These are phyloP conservation scores for Chionoecetes opilio DNA, from an alignment of 1,140 invertebrate species.

Conservation along the genomic window DNA sequence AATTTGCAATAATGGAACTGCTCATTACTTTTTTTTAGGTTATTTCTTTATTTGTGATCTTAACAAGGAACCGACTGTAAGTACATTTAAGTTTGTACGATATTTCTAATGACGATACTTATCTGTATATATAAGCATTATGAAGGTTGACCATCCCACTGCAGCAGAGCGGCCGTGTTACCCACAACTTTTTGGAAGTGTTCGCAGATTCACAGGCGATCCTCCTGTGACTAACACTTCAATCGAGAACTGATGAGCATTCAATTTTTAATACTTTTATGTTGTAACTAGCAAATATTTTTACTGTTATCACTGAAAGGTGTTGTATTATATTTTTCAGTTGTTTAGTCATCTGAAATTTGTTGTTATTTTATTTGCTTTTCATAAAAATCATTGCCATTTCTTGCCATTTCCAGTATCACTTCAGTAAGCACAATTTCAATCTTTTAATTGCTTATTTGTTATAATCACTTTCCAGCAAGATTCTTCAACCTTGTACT, in stretches of 20 bases:
- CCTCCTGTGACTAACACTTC: neutral
- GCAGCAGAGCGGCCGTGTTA: neutral
- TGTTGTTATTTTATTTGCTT: neutral
- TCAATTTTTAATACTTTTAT: neutral
- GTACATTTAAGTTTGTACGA: neutral
- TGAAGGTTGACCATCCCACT: neutral
- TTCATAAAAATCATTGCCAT: neutral
- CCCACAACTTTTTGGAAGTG: neutral
- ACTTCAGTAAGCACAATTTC: neutral
- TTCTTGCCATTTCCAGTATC: slow-evolving; percentile 15
- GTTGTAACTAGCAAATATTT: too few species aligned
- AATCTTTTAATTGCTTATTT: neutral
- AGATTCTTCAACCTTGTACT: too few species aligned
- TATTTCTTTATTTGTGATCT: neutral
- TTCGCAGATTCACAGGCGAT: neutral
- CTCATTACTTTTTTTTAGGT: neutral
- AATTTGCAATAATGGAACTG: too few species aligned
- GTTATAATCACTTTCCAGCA: too few species aligned
- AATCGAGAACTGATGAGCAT: neutral
- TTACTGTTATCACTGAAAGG: neutral
- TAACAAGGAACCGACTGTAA: neutral
- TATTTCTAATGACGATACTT: neutral
- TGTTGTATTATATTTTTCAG: neutral
- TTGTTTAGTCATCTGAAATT: neutral
- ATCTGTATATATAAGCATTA: neutral